Evolutionary conservation across 2,113 vertebrate genomes (phyloP).

Genomic region (Manacus vitellinus): DNA sequence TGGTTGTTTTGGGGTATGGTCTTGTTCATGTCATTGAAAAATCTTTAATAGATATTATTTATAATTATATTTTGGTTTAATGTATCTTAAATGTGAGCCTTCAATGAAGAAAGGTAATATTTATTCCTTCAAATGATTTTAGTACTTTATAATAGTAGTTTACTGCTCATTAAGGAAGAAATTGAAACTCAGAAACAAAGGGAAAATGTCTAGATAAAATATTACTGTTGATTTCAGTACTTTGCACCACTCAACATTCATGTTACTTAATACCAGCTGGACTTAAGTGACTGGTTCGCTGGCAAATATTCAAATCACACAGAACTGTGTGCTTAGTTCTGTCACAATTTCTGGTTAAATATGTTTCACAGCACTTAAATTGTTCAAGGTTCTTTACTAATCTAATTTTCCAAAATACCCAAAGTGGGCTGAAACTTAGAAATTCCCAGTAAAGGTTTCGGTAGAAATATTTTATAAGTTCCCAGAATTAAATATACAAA

Average conservation of each 20-base stretch:
- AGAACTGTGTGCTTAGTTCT: not conserved
- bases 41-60: not conserved
- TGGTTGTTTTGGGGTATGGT: not conserved
- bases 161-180: not conserved
- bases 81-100: not conserved
- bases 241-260: not conserved
- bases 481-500: not conserved
- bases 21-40: not conserved
- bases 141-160: not conserved
- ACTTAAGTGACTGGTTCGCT: not conserved
- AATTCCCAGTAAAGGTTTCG: not conserved
- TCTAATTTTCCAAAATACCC: slow-evolving; percentile 16
- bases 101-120: not conserved
- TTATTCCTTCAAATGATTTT: not conserved
- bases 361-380: not conserved
- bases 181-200: not conserved
- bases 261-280: not conserved
- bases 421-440: not conserved
- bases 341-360: slow-evolving; percentile 33
- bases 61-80: not conserved
- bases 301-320: not conserved
- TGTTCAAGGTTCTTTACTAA: slow-evolving; percentile 30
- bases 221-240: not conserved
- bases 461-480: slow-evolving; percentile 4
- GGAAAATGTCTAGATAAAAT: not conserved